Base-by-base conservation (phyloP, 2,113 vertebrate species). In the Callorhinus ursinus region DNA sequence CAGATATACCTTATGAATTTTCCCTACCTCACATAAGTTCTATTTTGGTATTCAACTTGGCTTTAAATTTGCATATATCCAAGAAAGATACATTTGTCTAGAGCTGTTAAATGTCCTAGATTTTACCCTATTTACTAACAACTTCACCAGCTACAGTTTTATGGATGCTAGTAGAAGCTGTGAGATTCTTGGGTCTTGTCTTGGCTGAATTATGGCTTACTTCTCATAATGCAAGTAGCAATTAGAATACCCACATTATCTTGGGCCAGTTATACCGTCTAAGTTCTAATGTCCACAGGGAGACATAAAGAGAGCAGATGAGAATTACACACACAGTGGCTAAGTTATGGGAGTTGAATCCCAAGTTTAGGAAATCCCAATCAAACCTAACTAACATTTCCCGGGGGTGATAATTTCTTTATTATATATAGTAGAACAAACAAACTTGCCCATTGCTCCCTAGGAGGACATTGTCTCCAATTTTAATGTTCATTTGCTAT, bases 231-330 rank as follows among this genome's bases (percentile, higher is more conserved):
- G 55, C 1, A 57, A 91, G 19, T 12, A 67, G 55, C 71, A 28
- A 4, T 31, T 31, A 87, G 22, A 86, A 33, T 39, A 39, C 26
- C 31, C 46, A 4, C 31, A 22, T 80, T 26, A 7, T 63, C 4
- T 57, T n/a, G 18, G 19, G 18, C 13, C 26, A 74, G 12, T 16
- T 69, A 69, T 36, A 69, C 8, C 87, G 21, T 42, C 26, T 28
- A 33, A 87, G 5, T 8, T 63, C 18, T 14, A 55, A 16, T 46
- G 24, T n/a, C 63, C 33, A 55, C 12, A 88, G 1, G 0, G 14
- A 19, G 5, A 2, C 8, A 15, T n/a, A 26, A n/a, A 79, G 2
- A 72, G 1, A 15, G 2, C 10, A n/a, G 5, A 10, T 7, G 28
- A 46, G 33, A 55, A 65, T 26, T 42, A 8, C 15, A 59, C 21